Evolutionary conservation across 2,113 vertebrate genomes (phyloP).

Genomic region (Pygoscelis adeliae): DNA sequence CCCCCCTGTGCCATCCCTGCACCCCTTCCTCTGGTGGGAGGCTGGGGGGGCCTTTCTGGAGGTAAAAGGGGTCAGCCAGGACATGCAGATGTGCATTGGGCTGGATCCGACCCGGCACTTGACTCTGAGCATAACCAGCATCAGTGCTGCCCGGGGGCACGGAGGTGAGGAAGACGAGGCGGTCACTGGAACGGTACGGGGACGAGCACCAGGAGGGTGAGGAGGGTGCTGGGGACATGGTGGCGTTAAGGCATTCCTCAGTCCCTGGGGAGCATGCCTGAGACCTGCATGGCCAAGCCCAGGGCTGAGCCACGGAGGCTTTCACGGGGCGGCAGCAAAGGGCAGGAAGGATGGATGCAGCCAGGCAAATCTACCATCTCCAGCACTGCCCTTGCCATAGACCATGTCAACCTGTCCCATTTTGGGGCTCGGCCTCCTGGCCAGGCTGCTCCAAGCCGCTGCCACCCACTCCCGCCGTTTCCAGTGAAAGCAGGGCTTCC

Average conservation of each 20-base stretch:
- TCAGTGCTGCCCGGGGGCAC: not conserved
- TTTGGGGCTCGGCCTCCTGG: no score
- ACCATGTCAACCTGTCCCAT: fast-evolving
- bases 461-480: not conserved
- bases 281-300: not conserved
- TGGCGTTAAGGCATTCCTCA: not conserved
- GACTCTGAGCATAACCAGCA: not conserved
- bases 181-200: not conserved
- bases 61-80: not conserved
- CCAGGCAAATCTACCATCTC: not conserved
- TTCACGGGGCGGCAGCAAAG: not conserved
- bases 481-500: not conserved
- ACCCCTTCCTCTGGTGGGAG: not conserved
- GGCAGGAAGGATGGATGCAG: not conserved
- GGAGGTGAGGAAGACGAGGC: fast-evolving
- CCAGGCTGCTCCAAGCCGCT: not conserved
- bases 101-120: not conserved
- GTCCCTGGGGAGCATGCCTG: not conserved
- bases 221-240: not conserved
- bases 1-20: not conserved
- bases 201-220: fast-evolving
- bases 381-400: not conserved
- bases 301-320: not conserved
- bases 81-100: not conserved
- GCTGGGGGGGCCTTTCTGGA: not conserved